These are phyloP conservation scores for Musca vetustissima DNA, from an alignment of 1,140 invertebrate genomes.

Conservation along the genomic window DNA sequence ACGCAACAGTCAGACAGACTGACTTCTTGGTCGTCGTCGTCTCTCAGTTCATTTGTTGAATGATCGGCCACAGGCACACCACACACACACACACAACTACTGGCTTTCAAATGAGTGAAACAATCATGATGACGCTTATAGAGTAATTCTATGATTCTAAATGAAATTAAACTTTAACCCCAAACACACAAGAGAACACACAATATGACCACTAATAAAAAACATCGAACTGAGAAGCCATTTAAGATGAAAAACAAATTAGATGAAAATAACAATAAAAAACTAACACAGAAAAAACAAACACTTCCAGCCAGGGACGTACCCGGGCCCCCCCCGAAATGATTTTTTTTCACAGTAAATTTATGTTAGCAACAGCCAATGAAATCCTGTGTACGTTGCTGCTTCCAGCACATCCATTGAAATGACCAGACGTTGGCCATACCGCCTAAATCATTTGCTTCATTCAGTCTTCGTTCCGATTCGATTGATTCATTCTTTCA, in stretches of 20 bases:
- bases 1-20: neutral
- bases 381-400: too few species aligned
- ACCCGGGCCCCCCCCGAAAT: too few species aligned
- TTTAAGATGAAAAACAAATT: neutral
- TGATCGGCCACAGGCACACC: too few species aligned
- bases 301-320: constrained; percentile 9
- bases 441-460: neutral
- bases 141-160: constrained; percentile 1
- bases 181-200: neutral
- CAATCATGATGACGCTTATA: neutral
- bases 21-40: too few species aligned
- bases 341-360: too few species aligned
- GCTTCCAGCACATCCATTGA: neutral
- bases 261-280: constrained; percentile 4
- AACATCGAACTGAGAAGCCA: neutral
- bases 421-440: too few species aligned
- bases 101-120: too few species aligned
- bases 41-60: too few species aligned
- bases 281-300: too few species aligned
- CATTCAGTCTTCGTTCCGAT: neutral
- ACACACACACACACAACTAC: neutral
- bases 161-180: constrained; percentile 24
- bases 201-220: neutral
- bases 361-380: too few species aligned
- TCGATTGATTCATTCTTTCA: neutral